Percentiles rank a stretch among this genome's conserved stretches.
phyloP scores from a whole-genome alignment of 2,797 vertebrate species.

The Poeciliopsis presidionis region DNA sequence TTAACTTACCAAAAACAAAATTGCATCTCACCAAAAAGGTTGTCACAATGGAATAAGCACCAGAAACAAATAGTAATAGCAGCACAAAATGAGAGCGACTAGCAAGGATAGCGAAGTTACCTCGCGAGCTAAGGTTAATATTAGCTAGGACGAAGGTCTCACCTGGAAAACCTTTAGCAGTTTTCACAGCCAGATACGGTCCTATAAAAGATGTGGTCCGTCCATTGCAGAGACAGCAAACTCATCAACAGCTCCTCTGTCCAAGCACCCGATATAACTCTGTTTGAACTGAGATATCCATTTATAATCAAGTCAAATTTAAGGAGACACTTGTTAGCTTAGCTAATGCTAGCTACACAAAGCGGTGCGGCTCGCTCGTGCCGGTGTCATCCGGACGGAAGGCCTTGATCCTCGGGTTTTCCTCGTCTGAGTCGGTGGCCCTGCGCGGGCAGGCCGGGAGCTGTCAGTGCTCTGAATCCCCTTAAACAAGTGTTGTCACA shows the following conservation, averaged over 20 bases:
- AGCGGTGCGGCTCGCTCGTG: conserved; percentile 42
- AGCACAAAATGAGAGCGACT: background rate
- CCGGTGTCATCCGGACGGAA: conserved; percentile 72
- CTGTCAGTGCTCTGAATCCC: conserved; percentile 58
- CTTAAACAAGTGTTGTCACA: conserved; percentile 64
- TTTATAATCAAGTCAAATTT: conserved; percentile 45
- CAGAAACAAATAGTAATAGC: background rate
- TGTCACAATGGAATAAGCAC: background rate
- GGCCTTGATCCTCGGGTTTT: conserved; percentile 81
- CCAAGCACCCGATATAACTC: conserved; percentile 35
- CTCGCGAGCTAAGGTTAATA: conserved; percentile 42
- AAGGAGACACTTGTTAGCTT: conserved; percentile 68
- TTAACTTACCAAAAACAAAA: background rate
- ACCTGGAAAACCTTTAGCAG: conserved; percentile 70
- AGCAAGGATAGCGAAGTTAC: conserved; percentile 15
- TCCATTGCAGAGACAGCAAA: conserved; percentile 52
- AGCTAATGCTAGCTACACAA: conserved; percentile 68
- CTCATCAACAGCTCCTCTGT: conserved; percentile 46
- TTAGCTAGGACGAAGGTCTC: conserved; percentile 48
- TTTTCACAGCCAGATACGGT: conserved; percentile 49
- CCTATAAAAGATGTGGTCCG: conserved; percentile 38
- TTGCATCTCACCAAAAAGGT: background rate
- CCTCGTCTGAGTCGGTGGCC: conserved; percentile 59
- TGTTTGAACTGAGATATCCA: conserved; percentile 50
- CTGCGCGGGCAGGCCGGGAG: conserved; percentile 55